These are phyloP conservation scores for Tolmerus cingulatus DNA, from an alignment of 2,888 invertebrate genomes.

Conservation along the genomic window DNA sequence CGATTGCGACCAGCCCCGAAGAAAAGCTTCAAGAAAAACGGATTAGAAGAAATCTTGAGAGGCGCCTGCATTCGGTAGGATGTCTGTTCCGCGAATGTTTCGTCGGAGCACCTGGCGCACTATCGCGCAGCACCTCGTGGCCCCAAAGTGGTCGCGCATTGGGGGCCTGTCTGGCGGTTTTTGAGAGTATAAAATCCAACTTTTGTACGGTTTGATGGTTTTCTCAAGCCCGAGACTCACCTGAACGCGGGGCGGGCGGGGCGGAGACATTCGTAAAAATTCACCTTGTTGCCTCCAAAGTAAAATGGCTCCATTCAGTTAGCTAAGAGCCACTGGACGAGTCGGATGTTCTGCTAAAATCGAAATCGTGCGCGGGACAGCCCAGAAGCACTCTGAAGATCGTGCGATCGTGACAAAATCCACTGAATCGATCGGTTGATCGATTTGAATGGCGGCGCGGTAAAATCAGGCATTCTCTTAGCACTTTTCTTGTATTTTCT, in stretches of 20 bases:
- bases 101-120: background rate
- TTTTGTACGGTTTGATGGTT: conserved; percentile 33
- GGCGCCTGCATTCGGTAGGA: background rate
- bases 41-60: background rate
- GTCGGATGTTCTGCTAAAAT: conserved; percentile 30
- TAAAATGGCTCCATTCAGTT: conserved; percentile 43
- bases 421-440: background rate
- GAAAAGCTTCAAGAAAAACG: background rate
- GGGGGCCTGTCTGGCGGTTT: background rate
- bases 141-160: background rate
- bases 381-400: background rate
- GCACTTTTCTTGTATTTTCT: background rate
- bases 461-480: background rate
- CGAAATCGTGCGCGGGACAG: background rate
- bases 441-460: background rate
- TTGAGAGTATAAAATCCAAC: conserved; percentile 11
- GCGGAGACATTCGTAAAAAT: conserved; percentile 7
- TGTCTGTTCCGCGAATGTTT: conserved; percentile 3
- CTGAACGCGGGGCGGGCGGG: background rate
- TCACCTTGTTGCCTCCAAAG: conserved; percentile 35
- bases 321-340: conserved; percentile 34
- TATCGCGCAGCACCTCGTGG: background rate
- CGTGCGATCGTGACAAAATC: background rate
- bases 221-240: background rate
- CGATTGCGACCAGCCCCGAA: background rate